Base-by-base conservation (phyloP, 2,797 vertebrate species). In the Acipenser ruthenus region DNA sequence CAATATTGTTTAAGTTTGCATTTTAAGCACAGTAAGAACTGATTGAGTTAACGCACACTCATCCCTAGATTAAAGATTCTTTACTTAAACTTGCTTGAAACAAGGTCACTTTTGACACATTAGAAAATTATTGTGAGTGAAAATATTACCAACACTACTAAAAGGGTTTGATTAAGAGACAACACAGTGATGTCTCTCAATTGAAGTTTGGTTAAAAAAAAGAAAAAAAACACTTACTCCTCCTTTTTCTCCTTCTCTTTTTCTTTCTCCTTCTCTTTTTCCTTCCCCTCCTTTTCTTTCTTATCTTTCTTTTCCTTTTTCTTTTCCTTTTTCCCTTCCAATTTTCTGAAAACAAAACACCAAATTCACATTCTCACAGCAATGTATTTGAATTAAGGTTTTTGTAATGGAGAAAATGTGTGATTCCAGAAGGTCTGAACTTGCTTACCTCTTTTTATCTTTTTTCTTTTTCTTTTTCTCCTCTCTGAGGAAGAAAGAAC, bases 401-500 rank as follows among this genome's bases (percentile, higher is more conserved):
- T 49, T 60, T 6, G 37, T 11, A 59, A 63, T 10, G 47, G 50
- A 23, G 49, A 7, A 11, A 61, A 6, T 0, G 49, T 68, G 52
- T 1, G 66, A 80, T 83, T 85, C 88, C 87, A 78, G 77, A 63
- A 87, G 87, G 87, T 70, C 88, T 91, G 71, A 83, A 87, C 73
- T 88, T 91, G 75, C 5, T 37, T 37, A 37, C 37, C 37, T 37
- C 5, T 37, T 37, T 37, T 37, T 37, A 0, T 37, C 37, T 37
- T 37, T 37, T 37, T 89, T 90, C 75, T 83, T 90, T 77, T 90
- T 88, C 70, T 84, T 83, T 67, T 84, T 87, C 72, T 86, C 82
- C 48, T 86, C 83, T 67, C 91, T 93, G 75, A 69, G 69, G 71
- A 79, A 70, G 70, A 76, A 68, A 74, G 7, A 76, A 79, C 37